These are phyloP conservation scores for Nasonovia ribisnigri DNA, from an alignment of 2,888 invertebrate species.

Conservation along the genomic window DNA sequence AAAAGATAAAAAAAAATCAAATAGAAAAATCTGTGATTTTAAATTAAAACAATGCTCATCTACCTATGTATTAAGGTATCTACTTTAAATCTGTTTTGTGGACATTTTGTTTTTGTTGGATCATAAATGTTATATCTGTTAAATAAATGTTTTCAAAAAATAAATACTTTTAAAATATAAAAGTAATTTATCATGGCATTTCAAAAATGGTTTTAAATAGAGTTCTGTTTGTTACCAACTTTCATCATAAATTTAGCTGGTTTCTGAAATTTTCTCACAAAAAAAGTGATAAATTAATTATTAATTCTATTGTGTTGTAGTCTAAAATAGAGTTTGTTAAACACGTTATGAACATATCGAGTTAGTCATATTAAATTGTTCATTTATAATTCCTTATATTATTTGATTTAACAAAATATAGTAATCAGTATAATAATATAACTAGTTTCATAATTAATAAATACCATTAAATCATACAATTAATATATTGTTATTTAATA, in stretches of 20 bases:
- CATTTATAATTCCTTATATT: neutral
- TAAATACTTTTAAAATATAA: neutral
- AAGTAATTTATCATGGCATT: neutral
- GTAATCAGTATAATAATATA: neutral
- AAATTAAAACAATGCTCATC: neutral
- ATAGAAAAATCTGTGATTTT: neutral
- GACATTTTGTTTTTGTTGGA: neutral
- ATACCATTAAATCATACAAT: neutral
- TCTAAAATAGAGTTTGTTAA: neutral
- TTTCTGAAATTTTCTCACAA: neutral
- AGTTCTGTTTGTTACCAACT: neutral
- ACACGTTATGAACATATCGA: neutral
- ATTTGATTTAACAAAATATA: neutral
- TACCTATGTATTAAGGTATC: neutral
- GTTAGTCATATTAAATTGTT: neutral
- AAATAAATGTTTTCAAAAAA: neutral
- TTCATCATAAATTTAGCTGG: slow-evolving; percentile 2
- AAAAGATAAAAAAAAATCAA: neutral
- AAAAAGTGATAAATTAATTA: neutral
- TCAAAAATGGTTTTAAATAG: neutral
- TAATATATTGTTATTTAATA: neutral
- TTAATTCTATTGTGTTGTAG: neutral
- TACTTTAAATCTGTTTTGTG: neutral
- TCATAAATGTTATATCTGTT: neutral
- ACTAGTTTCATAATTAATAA: neutral